Conservation (phyloP, 2,113 vertebrate genomes). For the Daubentonia madagascariensis region DNA sequence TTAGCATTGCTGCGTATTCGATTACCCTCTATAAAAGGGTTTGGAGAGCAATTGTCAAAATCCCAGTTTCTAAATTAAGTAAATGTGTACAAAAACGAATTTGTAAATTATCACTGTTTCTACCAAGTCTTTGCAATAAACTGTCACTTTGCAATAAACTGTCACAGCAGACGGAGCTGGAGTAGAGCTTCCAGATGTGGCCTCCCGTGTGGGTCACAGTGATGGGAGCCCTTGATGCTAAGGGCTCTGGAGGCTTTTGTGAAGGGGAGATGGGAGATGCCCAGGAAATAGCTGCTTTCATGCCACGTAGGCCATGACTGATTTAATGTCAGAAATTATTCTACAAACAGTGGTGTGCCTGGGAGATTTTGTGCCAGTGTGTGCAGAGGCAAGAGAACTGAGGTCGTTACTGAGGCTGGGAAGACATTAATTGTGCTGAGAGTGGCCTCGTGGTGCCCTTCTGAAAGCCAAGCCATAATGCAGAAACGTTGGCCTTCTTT, state of each 20-base stretch:
- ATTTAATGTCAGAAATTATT: not conserved
- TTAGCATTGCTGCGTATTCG: not conserved
- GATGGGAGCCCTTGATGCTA: not conserved
- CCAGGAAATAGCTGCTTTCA: not conserved
- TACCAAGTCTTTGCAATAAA: not conserved
- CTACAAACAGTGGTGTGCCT: not conserved
- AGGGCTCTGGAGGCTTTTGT: rapidly evolving
- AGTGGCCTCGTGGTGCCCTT: not conserved
- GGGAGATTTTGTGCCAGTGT: rapidly evolving
- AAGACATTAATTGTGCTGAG: not conserved
- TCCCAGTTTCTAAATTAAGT: conserved; percentile 9
- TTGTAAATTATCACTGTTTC: not conserved
- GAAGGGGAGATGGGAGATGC: not conserved
- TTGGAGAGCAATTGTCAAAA: not conserved
- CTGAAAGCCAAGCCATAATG: not conserved
- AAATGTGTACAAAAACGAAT: not conserved
- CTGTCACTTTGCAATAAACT: not conserved
- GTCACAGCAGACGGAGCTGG: conserved; percentile 63
- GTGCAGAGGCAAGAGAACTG: not conserved
- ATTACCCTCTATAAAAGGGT: not conserved
- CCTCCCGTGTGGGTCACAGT: no score
- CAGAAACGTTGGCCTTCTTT: not conserved
- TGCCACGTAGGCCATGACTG: not conserved
- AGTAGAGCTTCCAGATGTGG: not conserved
- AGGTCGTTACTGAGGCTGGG: not conserved